Conservation (phyloP, 1,140 invertebrate genomes). For the Melitaea cinxia region DNA sequence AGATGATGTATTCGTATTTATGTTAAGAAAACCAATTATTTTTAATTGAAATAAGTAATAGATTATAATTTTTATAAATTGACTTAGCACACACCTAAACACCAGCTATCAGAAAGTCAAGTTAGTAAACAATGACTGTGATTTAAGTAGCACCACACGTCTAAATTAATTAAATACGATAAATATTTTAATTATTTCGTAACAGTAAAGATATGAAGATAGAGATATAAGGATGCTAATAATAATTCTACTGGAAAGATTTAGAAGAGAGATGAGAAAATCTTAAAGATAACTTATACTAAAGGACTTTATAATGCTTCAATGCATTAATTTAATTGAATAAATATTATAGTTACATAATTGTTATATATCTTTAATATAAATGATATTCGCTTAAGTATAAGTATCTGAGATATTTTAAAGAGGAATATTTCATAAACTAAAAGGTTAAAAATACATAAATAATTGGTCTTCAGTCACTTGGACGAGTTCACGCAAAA, state of each 20-base stretch:
- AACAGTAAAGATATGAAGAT: slow-evolving; percentile 49
- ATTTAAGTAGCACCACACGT: slow-evolving; percentile 54
- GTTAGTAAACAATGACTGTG: not conserved
- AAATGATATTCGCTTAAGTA: not conserved
- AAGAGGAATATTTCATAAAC: slow-evolving; percentile 5
- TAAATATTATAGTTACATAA: not conserved
- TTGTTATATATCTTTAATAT: not conserved
- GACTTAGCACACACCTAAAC: too few species aligned
- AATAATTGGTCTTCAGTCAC: slow-evolving; percentile 7
- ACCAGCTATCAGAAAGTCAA: not conserved
- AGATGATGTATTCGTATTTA: not conserved
- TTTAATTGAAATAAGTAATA: too few species aligned
- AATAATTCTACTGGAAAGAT: slow-evolving; percentile 19
- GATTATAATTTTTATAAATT: too few species aligned
- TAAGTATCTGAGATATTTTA: not conserved
- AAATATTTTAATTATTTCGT: not conserved
- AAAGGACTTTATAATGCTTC: not conserved
- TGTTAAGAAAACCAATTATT: too few species aligned
- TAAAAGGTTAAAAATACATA: slow-evolving; percentile 1
- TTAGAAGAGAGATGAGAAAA: slow-evolving; percentile 16
- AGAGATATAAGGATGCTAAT: slow-evolving; percentile 44
- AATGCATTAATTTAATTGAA: not conserved
- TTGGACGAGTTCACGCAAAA: not conserved
- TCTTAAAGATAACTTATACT: slow-evolving; percentile 12
- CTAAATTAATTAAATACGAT: slow-evolving; percentile 39